phyloP scores from a whole-genome alignment of 2,797 vertebrate species.

The Neostethus bicornis region DNA sequence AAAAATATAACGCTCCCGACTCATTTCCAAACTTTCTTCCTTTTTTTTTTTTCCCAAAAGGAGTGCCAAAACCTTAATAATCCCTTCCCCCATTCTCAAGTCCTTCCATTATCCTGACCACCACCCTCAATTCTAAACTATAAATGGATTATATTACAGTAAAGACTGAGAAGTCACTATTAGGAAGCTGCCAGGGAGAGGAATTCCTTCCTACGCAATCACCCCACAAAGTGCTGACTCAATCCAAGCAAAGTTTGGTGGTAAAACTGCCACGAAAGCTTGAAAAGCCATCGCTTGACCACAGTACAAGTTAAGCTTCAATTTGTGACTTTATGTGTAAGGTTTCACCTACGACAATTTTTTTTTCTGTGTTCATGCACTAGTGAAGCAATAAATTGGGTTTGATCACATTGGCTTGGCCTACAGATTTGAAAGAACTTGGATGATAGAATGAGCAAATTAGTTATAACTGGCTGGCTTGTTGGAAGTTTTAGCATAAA shows the following conservation, averaged over 20 bases:
- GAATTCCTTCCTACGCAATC: conserved; percentile 78
- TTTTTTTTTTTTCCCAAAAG: conserved; percentile 70
- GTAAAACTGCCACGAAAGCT: conserved; percentile 55
- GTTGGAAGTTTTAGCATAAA: conserved; percentile 20
- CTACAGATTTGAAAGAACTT: conserved; percentile 22
- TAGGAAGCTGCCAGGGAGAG: conserved; percentile 65
- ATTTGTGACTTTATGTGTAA: conserved; percentile 12
- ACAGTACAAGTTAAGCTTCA: conserved; percentile 30
- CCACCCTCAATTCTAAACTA: conserved; percentile 67
- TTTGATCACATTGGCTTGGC: conserved; percentile 25
- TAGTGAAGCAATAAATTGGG: conserved; percentile 16
- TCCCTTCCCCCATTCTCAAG: conserved; percentile 48
- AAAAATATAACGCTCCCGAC: conserved; percentile 69
- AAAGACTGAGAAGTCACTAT: conserved; percentile 72
- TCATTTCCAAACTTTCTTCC: conserved; percentile 56
- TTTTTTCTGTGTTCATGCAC: conserved; percentile 1
- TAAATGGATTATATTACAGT: conserved; percentile 76
- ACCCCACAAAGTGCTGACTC: conserved; percentile 73
- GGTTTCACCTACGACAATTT: conserved; percentile 21
- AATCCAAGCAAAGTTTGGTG: conserved; percentile 54
- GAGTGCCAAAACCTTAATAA: conserved; percentile 65
- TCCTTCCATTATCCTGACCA: conserved; percentile 68
- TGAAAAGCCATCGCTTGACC: conserved; percentile 35
- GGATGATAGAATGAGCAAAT: conserved; percentile 31
- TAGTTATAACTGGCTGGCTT: conserved; percentile 21